phyloP scores from a whole-genome alignment of 1,140 invertebrate species.

The Parasteatoda tepidariorum region DNA sequence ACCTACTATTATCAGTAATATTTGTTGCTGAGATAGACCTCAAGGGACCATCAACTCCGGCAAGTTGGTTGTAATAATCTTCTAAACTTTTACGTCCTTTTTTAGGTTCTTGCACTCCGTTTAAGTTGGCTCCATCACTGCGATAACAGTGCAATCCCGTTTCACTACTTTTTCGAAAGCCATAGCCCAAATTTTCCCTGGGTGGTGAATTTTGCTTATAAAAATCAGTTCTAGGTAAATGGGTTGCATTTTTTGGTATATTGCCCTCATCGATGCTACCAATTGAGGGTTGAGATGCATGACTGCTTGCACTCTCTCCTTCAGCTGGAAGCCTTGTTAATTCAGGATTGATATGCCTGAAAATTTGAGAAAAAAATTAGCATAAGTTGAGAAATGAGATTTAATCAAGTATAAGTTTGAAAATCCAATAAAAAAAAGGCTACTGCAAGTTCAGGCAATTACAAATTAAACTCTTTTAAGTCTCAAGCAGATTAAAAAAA shows the following conservation, averaged over 20 bases:
- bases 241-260: not conserved
- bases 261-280: slow-evolving; percentile 11
- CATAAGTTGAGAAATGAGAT: too few species aligned
- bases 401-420: too few species aligned
- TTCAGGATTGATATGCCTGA: slow-evolving; percentile 17
- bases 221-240: not conserved
- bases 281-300: slow-evolving; percentile 33
- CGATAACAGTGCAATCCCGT: slow-evolving; percentile 3
- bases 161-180: slow-evolving; percentile 38
- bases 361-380: not conserved
- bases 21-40: slow-evolving; percentile 45
- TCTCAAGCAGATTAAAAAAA: too few species aligned
- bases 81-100: slow-evolving; percentile 32
- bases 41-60: slow-evolving; percentile 20
- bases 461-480: too few species aligned
- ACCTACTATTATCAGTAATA: slow-evolving; percentile 20
- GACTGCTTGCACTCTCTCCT: slow-evolving; percentile 40
- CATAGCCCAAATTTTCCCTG: slow-evolving; percentile 6
- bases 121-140: not conserved
- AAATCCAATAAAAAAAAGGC: too few species aligned
- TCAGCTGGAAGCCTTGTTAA: slow-evolving; percentile 30
- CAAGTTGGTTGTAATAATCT: slow-evolving; percentile 55
- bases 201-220: slow-evolving; percentile 3
- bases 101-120: slow-evolving; percentile 22
- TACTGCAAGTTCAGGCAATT: too few species aligned